Evolutionary conservation across 2,113 vertebrate genomes (phyloP).

Genomic region (Murina feae): DNA sequence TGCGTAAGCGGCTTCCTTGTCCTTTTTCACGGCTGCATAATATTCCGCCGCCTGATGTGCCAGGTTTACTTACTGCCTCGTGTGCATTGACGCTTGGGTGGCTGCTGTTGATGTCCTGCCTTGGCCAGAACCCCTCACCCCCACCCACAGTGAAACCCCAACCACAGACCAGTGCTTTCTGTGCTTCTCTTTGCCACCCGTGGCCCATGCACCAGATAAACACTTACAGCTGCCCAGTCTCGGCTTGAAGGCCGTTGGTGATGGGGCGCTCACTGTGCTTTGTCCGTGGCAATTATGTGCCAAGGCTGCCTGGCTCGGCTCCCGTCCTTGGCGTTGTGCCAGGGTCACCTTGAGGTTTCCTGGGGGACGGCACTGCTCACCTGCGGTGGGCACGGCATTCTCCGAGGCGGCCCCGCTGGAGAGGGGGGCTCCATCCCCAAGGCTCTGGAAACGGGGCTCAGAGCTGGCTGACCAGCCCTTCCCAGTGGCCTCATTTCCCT

Average conservation of each 20-base stretch:
- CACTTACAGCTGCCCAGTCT: background rate
- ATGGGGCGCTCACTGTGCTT: background rate
- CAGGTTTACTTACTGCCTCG: rapidly evolving
- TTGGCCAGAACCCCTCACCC: background rate
- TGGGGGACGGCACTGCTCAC: background rate
- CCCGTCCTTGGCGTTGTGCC: background rate
- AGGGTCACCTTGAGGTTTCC: background rate
- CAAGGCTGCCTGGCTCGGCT: background rate
- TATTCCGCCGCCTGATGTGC: rapidly evolving
- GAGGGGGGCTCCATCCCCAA: background rate
- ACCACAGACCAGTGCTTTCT: background rate
- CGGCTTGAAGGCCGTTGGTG: background rate
- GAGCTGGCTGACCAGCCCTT: background rate
- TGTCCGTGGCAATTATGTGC: background rate
- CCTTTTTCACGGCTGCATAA: background rate
- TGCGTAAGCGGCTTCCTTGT: background rate
- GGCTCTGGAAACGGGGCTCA: background rate
- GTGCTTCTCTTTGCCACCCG: background rate
- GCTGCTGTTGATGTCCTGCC: background rate
- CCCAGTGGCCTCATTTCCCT: background rate
- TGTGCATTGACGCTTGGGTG: background rate
- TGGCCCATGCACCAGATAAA: background rate
- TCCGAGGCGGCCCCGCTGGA: rapidly evolving
- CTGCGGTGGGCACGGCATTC: background rate
- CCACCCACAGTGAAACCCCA: background rate